Percentiles rank a stretch among this genome's conserved stretches.
Evolutionary conservation across 2,888 invertebrate genomes (phyloP).

Genomic region (Keiferia lycopersicella): DNA sequence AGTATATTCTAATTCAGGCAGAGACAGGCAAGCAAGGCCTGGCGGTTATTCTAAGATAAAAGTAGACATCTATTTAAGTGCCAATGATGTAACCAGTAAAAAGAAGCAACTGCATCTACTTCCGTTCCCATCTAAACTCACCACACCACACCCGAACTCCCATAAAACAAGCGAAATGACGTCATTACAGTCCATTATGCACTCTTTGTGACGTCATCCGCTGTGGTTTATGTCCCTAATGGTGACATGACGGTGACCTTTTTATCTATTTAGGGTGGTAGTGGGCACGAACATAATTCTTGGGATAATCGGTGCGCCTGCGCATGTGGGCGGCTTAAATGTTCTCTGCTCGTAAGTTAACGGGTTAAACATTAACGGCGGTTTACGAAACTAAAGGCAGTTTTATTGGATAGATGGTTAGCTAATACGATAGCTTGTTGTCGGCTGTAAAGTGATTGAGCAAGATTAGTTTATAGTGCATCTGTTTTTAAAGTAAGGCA

Average conservation of each 20-base stretch:
- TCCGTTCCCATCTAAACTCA: slow-evolving; percentile 1
- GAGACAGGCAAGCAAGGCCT: no score
- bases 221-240: slow-evolving; percentile 15
- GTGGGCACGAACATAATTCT: slow-evolving; percentile 24
- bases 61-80: no score
- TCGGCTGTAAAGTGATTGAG: neutral
- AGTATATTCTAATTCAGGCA: no score
- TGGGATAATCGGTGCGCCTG: slow-evolving; percentile 21
- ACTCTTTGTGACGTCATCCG: slow-evolving; percentile 6
- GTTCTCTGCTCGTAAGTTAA: slow-evolving; percentile 17
- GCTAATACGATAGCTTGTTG: slow-evolving; percentile 1
- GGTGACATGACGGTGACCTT: slow-evolving; percentile 28
- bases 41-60: no score
- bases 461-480: neutral
- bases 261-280: slow-evolving; percentile 32
- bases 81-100: neutral
- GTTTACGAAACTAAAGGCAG: slow-evolving; percentile 9
- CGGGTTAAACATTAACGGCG: slow-evolving; percentile 17
- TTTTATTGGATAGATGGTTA: slow-evolving; percentile 3
- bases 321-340: slow-evolving; percentile 19
- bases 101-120: neutral
- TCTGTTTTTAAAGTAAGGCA: neutral
- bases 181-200: neutral
- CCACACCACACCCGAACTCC: slow-evolving; percentile 10
- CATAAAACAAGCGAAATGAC: slow-evolving; percentile 10